Percentiles rank a stretch among this genome's conserved stretches.
Conservation (phyloP, 2,888 invertebrate genomes). For the Ophion ventricosus region DNA sequence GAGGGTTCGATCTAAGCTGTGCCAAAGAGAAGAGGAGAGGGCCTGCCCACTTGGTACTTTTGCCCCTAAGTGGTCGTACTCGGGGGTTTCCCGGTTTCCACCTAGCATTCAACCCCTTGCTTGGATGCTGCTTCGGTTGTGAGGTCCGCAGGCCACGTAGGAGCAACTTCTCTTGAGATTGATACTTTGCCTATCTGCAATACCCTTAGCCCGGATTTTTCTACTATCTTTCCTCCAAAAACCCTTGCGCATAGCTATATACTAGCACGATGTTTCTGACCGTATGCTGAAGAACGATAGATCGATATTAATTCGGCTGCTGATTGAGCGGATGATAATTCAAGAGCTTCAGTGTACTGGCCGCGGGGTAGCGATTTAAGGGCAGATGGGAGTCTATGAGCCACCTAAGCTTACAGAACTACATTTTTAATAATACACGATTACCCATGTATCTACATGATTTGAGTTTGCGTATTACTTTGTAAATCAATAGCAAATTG, state of each 20-base stretch:
- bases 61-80: slow-evolving; percentile 78
- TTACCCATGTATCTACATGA: no score
- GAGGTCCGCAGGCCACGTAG: slow-evolving; percentile 16
- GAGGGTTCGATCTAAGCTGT: slow-evolving; percentile 79
- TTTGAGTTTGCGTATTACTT: no score
- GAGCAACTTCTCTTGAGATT: slow-evolving; percentile 64
- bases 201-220: slow-evolving; percentile 56
- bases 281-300: background rate
- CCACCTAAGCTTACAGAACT: no score
- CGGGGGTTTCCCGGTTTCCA: slow-evolving; percentile 70
- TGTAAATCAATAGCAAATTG: no score
- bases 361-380: no score
- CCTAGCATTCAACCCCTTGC: slow-evolving; percentile 20
- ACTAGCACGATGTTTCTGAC: background rate
- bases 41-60: slow-evolving; percentile 64
- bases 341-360: no score
- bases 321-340: no score
- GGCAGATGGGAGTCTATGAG: no score
- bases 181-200: slow-evolving; percentile 78
- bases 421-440: no score
- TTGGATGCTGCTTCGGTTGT: slow-evolving; percentile 9
- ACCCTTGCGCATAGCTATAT: slow-evolving; percentile 20
- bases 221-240: slow-evolving; percentile 7
- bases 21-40: slow-evolving; percentile 73
- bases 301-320: background rate